These are phyloP conservation scores for Hydraecia micacea DNA, from an alignment of 2,888 invertebrate species.

Conservation along the genomic window DNA sequence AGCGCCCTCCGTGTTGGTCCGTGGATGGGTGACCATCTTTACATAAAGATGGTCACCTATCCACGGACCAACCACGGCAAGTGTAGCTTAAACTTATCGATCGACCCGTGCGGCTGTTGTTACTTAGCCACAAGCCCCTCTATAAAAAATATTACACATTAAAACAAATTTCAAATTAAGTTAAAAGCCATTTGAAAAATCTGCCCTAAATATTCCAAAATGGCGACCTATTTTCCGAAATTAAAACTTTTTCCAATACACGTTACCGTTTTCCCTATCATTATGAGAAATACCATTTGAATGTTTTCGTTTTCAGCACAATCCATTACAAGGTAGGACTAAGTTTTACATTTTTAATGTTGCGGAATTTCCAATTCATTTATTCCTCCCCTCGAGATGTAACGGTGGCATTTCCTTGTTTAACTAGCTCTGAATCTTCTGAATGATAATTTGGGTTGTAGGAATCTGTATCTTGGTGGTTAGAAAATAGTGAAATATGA, in stretches of 20 bases:
- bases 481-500: background rate
- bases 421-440: background rate
- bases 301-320: constrained; percentile 36
- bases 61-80: too few species aligned
- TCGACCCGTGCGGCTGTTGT: too few species aligned
- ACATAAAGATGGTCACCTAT: too few species aligned
- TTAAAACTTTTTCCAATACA: constrained; percentile 6
- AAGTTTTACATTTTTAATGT: constrained; percentile 49
- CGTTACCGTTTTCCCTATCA: constrained; percentile 21
- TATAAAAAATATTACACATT: background rate
- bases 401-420: constrained; percentile 21
- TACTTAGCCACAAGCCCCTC: too few species aligned
- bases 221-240: background rate
- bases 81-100: too few species aligned
- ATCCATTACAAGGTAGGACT: constrained; percentile 29
- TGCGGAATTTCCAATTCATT: constrained; percentile 57
- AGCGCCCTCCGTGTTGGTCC: too few species aligned
- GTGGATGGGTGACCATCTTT: too few species aligned
- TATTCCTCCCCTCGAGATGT: constrained; percentile 21
- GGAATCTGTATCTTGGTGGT: background rate
- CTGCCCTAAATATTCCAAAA: background rate
- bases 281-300: constrained; percentile 38
- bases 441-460: background rate
- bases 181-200: background rate
- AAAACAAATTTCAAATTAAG: background rate